Percentiles rank a stretch among this genome's conserved stretches.
Evolutionary conservation across 2,888 invertebrate species (phyloP).

Genomic region (Athalia rosae): DNA sequence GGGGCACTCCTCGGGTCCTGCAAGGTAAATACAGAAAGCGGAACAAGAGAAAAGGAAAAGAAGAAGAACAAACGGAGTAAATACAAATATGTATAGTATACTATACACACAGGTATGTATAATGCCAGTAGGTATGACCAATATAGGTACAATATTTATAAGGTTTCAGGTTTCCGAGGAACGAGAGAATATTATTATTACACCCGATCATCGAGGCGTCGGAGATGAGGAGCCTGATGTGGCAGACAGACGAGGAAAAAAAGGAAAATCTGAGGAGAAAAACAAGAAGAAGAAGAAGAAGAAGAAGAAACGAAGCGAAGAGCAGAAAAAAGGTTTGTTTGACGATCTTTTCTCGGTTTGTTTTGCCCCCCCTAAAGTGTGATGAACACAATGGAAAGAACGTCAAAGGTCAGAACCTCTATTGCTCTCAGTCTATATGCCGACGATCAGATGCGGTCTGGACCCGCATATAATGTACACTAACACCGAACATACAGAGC

Average conservation of each 20-base stretch:
- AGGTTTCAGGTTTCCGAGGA: not conserved
- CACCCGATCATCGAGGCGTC: not conserved
- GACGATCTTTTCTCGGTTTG: slow-evolving; percentile 46
- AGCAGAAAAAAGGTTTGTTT: slow-evolving; percentile 40
- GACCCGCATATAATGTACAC: slow-evolving; percentile 24
- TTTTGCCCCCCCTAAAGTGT: slow-evolving; percentile 43
- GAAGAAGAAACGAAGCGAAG: not conserved
- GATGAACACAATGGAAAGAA: slow-evolving; percentile 37
- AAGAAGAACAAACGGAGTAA: no score
- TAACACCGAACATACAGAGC: not conserved
- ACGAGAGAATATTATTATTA: slow-evolving; percentile 1
- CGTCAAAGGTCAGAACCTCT: slow-evolving; percentile 29
- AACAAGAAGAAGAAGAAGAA: not conserved
- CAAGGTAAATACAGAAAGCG: no score
- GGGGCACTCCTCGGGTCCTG: no score
- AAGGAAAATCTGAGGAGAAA: not conserved
- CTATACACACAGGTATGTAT: no score
- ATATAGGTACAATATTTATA: no score
- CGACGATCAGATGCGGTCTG: slow-evolving; percentile 32
- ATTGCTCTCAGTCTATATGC: not conserved
- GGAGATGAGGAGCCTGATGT: not conserved
- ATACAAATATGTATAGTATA: no score
- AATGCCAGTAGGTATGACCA: no score
- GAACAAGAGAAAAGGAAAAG: no score
- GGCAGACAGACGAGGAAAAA: not conserved